Evolutionary conservation across 2,888 invertebrate species (phyloP).

Genomic region (Brachyptera putata): DNA sequence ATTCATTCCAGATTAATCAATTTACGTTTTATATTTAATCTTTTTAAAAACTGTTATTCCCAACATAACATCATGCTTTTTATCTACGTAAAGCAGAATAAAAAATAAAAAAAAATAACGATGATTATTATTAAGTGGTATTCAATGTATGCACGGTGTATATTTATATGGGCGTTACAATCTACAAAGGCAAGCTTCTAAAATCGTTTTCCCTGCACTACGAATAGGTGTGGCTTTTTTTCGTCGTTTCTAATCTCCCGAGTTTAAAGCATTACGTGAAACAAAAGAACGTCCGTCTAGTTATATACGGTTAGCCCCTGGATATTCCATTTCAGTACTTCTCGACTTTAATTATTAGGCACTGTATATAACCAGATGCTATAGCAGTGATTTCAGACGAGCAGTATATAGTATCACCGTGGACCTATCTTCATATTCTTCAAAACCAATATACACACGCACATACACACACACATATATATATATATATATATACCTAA

Average conservation of each 20-base stretch:
- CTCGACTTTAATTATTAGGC: constrained; percentile 4
- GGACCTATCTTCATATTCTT: not conserved
- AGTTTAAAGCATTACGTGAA: constrained; percentile 21
- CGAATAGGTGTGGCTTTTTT: constrained; percentile 8
- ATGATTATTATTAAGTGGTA: constrained; percentile 21
- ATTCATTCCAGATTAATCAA: constrained; percentile 4
- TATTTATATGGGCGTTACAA: constrained; percentile 18
- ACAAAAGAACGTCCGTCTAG: constrained; percentile 14
- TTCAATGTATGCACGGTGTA: constrained; percentile 20
- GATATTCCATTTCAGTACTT: not conserved
- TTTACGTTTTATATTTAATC: constrained; percentile 7
- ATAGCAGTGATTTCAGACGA: not conserved
- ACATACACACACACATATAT: too few relatives aligned
- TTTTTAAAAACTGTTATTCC: not conserved
- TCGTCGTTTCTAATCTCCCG: constrained; percentile 13
- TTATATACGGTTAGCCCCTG: constrained; percentile 6
- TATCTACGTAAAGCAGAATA: not conserved
- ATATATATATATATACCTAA: too few relatives aligned
- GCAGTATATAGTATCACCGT: not conserved
- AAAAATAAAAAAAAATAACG: constrained; percentile 2
- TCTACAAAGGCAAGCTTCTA: constrained; percentile 9
- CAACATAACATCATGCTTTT: not conserved
- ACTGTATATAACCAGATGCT: not conserved
- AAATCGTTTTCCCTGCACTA: constrained; percentile 11
- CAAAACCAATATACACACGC: too few relatives aligned